phyloP scores from a whole-genome alignment of 2,797 vertebrate genomes.

The Lacerta agilis region DNA sequence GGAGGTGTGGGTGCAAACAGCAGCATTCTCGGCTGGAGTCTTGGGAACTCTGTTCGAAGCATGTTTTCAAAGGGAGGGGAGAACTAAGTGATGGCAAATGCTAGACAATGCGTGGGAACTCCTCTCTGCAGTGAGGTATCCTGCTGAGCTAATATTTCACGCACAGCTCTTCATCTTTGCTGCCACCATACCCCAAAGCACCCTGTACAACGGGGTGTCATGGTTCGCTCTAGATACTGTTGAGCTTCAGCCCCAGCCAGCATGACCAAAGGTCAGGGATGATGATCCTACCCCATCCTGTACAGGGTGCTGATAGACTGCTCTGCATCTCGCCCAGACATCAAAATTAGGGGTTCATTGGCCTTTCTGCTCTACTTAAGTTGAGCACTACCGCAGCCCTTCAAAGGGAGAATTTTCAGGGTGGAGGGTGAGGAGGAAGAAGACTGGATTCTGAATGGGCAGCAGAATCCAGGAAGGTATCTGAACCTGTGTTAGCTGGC shows the following conservation, averaged over 20 bases:
- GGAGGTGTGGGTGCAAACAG: neutral
- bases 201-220: no score
- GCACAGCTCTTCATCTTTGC: neutral
- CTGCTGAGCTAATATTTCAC: neutral
- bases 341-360: no score
- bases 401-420: neutral
- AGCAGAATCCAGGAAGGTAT: neutral
- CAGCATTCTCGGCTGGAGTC: neutral
- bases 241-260: neutral
- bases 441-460: neutral
- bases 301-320: neutral
- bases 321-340: neutral
- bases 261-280: neutral
- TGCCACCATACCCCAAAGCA: neutral
- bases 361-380: neutral
- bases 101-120: neutral
- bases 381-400: no score
- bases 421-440: neutral
- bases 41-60: neutral
- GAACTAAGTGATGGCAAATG: no score
- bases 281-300: no score
- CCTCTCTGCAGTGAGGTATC: neutral
- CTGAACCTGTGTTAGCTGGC: neutral
- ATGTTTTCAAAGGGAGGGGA: no score
- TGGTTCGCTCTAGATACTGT: neutral